phyloP scores from a whole-genome alignment of 2,888 invertebrate species.

The Neuroscelio doddi region DNA sequence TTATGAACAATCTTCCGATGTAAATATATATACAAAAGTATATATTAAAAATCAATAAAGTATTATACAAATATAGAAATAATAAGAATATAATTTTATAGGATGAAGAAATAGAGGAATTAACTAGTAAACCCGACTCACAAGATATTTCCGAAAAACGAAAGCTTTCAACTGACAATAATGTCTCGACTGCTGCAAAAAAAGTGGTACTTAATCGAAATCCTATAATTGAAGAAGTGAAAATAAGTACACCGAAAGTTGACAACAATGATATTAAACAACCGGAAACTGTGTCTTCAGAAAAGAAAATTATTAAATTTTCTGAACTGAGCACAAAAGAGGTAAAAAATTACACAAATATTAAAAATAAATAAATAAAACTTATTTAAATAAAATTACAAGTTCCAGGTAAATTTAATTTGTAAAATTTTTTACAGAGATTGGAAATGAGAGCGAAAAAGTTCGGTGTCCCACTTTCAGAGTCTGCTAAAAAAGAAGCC shows the following conservation, averaged over 20 bases:
- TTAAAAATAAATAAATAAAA: conserved; percentile 4
- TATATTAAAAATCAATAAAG: conserved; percentile 3
- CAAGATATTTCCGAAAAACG: conserved; percentile 63
- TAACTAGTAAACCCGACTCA: conserved; percentile 65
- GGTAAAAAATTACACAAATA: conserved; percentile 63
- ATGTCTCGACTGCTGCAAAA: conserved; percentile 69
- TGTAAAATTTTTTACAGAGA: conserved; percentile 69
- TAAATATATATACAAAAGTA: not conserved
- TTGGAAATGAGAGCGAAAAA: conserved; percentile 87
- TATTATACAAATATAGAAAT: conserved; percentile 3
- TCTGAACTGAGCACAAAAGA: conserved; percentile 76
- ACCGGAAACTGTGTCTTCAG: conserved; percentile 52
- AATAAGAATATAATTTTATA: conserved; percentile 33
- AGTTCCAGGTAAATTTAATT: conserved; percentile 1
- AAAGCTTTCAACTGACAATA: conserved; percentile 64
- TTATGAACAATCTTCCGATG: not conserved
- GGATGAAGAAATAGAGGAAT: conserved; percentile 70
- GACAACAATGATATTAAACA: conserved; percentile 36
- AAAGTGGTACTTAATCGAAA: conserved; percentile 77
- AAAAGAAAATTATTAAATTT: conserved; percentile 76
- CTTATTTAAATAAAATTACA: no score
- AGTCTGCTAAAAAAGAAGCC: conserved; percentile 78
- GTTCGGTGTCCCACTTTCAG: conserved; percentile 80
- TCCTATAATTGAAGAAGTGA: conserved; percentile 64
- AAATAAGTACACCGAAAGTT: conserved; percentile 52